Percentiles rank a stretch among this genome's conserved stretches.
Evolutionary conservation across 2,797 vertebrate genomes (phyloP).

Genomic region (Poeciliopsis infans): DNA sequence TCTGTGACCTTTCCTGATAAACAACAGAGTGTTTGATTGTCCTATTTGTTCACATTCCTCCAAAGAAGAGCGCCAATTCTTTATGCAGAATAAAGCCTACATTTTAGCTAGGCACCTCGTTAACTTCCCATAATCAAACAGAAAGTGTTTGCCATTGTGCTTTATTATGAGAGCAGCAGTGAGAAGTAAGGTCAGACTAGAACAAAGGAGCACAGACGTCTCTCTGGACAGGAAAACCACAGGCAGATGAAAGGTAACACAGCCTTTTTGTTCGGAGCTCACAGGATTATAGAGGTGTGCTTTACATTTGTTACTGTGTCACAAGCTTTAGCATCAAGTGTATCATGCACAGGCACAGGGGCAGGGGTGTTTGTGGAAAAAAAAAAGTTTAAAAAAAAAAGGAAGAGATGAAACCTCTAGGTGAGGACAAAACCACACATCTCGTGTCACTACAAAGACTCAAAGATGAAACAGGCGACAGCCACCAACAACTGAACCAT

Average conservation of each 20-base stretch:
- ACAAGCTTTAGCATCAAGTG: constrained; percentile 55
- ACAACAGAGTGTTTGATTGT: neutral
- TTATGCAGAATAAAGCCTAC: constrained; percentile 55
- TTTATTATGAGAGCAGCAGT: constrained; percentile 59
- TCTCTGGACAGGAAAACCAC: constrained; percentile 39
- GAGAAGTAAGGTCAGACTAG: constrained; percentile 54
- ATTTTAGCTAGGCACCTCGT: constrained; percentile 62
- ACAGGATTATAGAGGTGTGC: constrained; percentile 47
- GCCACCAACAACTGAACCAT: constrained; percentile 59
- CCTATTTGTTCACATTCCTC: neutral
- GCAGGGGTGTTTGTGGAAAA: constrained; percentile 56
- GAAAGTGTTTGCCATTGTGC: constrained; percentile 49
- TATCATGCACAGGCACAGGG: constrained; percentile 41
- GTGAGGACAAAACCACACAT: constrained; percentile 57
- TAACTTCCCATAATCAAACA: constrained; percentile 68
- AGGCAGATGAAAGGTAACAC: constrained; percentile 54
- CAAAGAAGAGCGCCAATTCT: constrained; percentile 51
- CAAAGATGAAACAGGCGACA: constrained; percentile 69
- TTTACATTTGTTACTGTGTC: constrained; percentile 65
- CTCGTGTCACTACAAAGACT: constrained; percentile 67
- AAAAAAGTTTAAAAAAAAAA: constrained; percentile 25
- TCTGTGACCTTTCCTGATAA: neutral
- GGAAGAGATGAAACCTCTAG: constrained; percentile 64
- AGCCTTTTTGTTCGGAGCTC: constrained; percentile 60
- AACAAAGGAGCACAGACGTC: constrained; percentile 59